Conservation (phyloP, 1,140 invertebrate species). For the Polypedilum vanderplanki region DNA sequence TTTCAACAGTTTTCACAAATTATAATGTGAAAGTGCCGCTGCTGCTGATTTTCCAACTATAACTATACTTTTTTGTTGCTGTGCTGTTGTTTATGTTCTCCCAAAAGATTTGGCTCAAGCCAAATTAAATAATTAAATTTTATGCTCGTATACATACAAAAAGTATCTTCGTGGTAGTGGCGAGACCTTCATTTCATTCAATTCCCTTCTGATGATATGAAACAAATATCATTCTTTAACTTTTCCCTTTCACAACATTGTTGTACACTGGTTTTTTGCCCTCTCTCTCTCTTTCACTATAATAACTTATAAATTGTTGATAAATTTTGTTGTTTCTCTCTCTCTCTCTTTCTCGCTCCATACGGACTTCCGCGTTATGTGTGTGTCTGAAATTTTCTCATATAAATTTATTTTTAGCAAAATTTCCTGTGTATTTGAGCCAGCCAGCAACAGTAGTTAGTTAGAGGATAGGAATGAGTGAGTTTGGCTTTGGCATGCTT, state of each 20-base stretch:
- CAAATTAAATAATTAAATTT: conserved; percentile 18
- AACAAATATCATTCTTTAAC: not conserved
- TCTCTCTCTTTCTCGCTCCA: too few relatives aligned
- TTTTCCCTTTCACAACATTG: not conserved
- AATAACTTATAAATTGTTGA: not conserved
- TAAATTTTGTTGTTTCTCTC: not conserved
- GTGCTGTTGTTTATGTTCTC: not conserved
- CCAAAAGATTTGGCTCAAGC: not conserved
- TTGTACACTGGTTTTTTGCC: not conserved
- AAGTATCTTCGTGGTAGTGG: not conserved
- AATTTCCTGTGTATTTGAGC: not conserved
- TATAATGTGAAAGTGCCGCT: not conserved
- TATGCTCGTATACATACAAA: not conserved
- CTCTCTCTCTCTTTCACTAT: not conserved
- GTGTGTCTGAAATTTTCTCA: not conserved
- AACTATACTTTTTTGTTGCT: not conserved
- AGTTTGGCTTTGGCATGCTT: too few relatives aligned
- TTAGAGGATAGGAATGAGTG: too few relatives aligned
- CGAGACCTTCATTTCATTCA: not conserved
- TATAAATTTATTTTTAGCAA: not conserved
- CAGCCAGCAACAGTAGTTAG: not conserved
- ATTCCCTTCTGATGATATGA: not conserved
- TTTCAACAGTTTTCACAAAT: conserved; percentile 9
- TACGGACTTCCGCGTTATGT: not conserved
- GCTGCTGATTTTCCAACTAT: not conserved